These are phyloP conservation scores for Abrostola triplasia DNA, from an alignment of 2,888 invertebrate genomes.

Conservation along the genomic window DNA sequence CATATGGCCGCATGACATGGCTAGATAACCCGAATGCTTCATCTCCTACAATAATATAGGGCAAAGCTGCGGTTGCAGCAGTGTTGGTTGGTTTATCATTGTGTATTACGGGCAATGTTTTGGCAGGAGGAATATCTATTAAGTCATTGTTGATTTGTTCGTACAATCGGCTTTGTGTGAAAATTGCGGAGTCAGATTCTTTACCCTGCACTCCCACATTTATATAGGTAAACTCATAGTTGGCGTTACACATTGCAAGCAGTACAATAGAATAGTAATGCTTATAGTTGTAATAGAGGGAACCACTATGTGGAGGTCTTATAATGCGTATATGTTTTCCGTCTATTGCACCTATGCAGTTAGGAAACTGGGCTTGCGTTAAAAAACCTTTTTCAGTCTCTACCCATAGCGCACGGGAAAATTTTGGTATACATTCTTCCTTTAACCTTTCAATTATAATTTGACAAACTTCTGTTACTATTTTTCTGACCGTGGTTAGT, in stretches of 20 bases:
- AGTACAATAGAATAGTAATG: conserved; percentile 35
- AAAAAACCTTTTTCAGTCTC: conserved; percentile 39
- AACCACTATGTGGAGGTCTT: conserved; percentile 34
- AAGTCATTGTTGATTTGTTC: too few relatives aligned
- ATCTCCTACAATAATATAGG: too few relatives aligned
- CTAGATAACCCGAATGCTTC: too few relatives aligned
- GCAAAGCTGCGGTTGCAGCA: too few relatives aligned
- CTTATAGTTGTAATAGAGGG: conserved; percentile 33
- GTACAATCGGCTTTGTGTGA: conserved; percentile 32
- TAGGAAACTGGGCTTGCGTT: conserved; percentile 42
- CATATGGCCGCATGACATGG: too few relatives aligned
- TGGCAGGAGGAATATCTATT: too few relatives aligned
- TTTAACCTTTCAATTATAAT: too few relatives aligned
- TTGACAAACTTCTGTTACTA: conserved; percentile 51
- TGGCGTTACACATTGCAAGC: conserved; percentile 40
- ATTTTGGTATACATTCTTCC: too few relatives aligned
- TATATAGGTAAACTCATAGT: conserved; percentile 35
- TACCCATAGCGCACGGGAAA: too few relatives aligned
- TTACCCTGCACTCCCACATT: conserved; percentile 36
- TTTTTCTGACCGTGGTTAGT: conserved; percentile 46
- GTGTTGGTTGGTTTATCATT: too few relatives aligned
- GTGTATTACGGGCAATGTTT: too few relatives aligned
- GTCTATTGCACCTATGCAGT: conserved; percentile 42
- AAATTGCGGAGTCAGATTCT: conserved; percentile 38
- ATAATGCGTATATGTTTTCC: conserved; percentile 36